These are phyloP conservation scores for Chelon auratus DNA, from an alignment of 2,797 vertebrate species.

Conservation along the genomic window DNA sequence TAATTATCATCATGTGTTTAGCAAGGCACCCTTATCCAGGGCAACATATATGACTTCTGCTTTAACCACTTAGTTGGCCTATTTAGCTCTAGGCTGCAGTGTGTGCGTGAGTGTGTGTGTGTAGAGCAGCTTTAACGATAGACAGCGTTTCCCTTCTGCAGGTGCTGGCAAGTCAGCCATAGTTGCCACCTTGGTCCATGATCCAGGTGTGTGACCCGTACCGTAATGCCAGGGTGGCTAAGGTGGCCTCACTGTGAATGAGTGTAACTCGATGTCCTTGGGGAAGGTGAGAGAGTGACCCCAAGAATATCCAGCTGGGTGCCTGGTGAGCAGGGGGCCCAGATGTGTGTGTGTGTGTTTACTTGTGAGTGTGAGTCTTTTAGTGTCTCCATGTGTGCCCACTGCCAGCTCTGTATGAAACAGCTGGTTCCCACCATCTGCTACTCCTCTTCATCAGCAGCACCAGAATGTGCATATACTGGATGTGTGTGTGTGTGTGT, in stretches of 20 bases:
- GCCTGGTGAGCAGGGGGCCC: conserved; percentile 59
- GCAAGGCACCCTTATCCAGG: conserved; percentile 78
- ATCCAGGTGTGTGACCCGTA: conserved; percentile 56
- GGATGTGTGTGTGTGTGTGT: conserved; percentile 35
- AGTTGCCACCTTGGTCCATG: conserved; percentile 46
- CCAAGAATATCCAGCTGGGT: conserved; percentile 73
- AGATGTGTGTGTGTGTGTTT: conserved; percentile 64
- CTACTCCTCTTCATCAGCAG: conserved; percentile 69
- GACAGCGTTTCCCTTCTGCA: conserved; percentile 32
- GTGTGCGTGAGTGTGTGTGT: conserved; percentile 28
- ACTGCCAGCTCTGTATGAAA: conserved; percentile 79
- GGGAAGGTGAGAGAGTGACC: conserved; percentile 75
- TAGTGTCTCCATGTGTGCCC: conserved; percentile 70
- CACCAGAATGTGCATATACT: conserved; percentile 51
- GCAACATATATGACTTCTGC: conserved; percentile 75
- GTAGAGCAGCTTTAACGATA: conserved; percentile 22
- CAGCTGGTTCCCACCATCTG: conserved; percentile 88
- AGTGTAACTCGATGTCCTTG: conserved; percentile 62
- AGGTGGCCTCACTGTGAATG: conserved; percentile 37
- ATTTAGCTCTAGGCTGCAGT: conserved; percentile 61
- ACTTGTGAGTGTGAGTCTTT: conserved; percentile 45
- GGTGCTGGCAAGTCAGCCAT: conserved; percentile 43
- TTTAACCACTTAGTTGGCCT: conserved; percentile 75
- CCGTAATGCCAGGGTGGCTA: conserved; percentile 34
- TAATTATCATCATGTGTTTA: conserved; percentile 86